Evolutionary conservation across 2,797 vertebrate genomes (phyloP).

Genomic region (Babyrousa celebensis): DNA sequence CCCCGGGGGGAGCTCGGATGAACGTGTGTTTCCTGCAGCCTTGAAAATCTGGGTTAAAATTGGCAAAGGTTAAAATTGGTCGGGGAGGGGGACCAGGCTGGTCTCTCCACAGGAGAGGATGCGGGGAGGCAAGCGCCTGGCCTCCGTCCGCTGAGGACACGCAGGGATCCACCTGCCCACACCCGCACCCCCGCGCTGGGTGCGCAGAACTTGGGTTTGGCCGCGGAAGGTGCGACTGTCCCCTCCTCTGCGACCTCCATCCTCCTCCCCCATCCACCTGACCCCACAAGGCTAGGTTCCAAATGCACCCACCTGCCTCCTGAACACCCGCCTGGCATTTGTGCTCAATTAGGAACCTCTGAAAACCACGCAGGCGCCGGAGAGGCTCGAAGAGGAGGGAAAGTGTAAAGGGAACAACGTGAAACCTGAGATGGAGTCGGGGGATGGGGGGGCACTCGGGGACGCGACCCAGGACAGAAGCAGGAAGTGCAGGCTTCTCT

Average conservation of each 20-base stretch:
- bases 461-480: accelerated
- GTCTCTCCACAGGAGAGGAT: neutral
- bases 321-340: accelerated
- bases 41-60: neutral
- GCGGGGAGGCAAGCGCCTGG: accelerated
- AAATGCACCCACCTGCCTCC: neutral
- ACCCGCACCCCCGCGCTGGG: accelerated
- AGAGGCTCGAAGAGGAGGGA: neutral
- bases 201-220: neutral
- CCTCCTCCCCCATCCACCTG: neutral
- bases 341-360: accelerated
- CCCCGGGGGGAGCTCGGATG: neutral
- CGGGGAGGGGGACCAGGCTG: accelerated
- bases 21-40: neutral
- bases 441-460: neutral
- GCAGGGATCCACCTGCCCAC: accelerated
- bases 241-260: neutral
- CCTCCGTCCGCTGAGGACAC: neutral
- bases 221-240: accelerated
- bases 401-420: neutral
- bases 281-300: accelerated
- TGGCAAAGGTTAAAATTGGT: accelerated
- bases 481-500: accelerated
- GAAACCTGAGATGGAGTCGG: neutral
- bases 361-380: accelerated